These are phyloP conservation scores for Centroberyx gerrardi DNA, from an alignment of 2,797 vertebrate species.

Conservation along the genomic window DNA sequence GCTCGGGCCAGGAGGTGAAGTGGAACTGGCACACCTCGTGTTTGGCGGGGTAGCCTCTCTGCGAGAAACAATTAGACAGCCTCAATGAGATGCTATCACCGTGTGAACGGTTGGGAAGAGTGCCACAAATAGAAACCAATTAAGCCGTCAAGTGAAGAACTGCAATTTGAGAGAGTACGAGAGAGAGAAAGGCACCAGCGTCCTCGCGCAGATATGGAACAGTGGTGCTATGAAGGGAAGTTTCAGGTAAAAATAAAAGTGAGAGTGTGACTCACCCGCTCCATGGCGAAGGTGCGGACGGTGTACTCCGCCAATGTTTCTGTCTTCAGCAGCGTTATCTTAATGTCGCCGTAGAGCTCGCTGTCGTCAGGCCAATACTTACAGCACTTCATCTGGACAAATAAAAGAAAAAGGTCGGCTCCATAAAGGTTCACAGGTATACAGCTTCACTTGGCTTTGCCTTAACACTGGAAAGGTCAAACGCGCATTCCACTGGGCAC, in stretches of 20 bases:
- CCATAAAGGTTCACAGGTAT: constrained; percentile 21
- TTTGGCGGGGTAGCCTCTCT: constrained; percentile 95
- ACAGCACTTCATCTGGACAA: constrained; percentile 94
- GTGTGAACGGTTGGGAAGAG: neutral
- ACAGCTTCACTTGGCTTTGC: neutral
- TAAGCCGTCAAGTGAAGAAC: neutral
- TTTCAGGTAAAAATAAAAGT: constrained; percentile 24
- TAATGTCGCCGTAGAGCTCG: constrained; percentile 96
- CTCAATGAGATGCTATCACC: neutral
- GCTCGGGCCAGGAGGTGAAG: constrained; percentile 97
- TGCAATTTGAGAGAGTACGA: too few relatives aligned
- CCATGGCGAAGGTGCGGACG: constrained; percentile 94
- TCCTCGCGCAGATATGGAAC: neutral
- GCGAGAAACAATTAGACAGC: neutral
- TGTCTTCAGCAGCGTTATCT: constrained; percentile 93
- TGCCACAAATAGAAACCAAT: neutral
- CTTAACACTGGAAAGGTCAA: neutral
- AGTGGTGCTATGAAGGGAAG: neutral
- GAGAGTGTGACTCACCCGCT: constrained; percentile 87
- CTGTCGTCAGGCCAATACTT: constrained; percentile 98
- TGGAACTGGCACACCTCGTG: constrained; percentile 98
- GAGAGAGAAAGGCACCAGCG: too few relatives aligned
- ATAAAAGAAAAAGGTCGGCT: constrained; percentile 29
- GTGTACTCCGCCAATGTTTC: constrained; percentile 94
- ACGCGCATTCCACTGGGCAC: neutral